Base-by-base conservation (phyloP, 2,797 vertebrate genomes). In the Scarus forsteni region DNA sequence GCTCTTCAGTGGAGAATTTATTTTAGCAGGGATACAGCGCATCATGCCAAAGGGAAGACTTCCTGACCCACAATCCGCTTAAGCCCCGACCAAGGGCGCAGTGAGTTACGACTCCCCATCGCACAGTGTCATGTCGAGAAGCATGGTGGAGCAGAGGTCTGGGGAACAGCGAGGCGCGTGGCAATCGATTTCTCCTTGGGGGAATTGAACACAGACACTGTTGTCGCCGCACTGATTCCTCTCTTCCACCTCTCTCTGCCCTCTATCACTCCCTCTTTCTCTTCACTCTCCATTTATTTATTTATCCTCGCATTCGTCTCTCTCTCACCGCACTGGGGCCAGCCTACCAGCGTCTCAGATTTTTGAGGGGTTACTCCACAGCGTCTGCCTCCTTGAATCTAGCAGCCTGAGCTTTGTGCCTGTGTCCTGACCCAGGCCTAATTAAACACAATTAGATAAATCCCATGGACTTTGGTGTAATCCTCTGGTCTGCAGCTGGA, bases 371-470 rank as follows among this genome's bases (percentile, higher is more conserved):
- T 85, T 76, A 68, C 57, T 73, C 27, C 79, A 57, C 73, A 73
- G 77, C 86, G 77, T 90, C 71, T 70, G 67, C 77, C 88, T 75
- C 60, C 66, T 86, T 27, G 8, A 72, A 83, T 75, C 79, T 81
- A 73, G 68, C 72, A 83, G 79, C 73, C 66, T 72, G 63, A 81
- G 81, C 81, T 71, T 66, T 79, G 79, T 84, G 79, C 85, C 86
- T 89, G 74, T 66, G 79, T 60, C 81, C 84, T 90, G 85, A 93
- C 88, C 89, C 82, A 83, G 87, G 76, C 89, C 89, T 92, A 94
- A 93, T 94, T 94, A 94, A 93, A 93, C 88, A 87, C 91, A 93
- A 94, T 94, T 93, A 94, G 82, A 94, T 86, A 91, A 94, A 93
- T 94, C 92, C 90, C 84, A 80, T 75, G 84, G 89, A 93, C 85